Evolutionary conservation across 2,797 vertebrate genomes (phyloP), one percentile per base, ranked within the genome.

Genomic region (Sardinella longiceps): DNA sequence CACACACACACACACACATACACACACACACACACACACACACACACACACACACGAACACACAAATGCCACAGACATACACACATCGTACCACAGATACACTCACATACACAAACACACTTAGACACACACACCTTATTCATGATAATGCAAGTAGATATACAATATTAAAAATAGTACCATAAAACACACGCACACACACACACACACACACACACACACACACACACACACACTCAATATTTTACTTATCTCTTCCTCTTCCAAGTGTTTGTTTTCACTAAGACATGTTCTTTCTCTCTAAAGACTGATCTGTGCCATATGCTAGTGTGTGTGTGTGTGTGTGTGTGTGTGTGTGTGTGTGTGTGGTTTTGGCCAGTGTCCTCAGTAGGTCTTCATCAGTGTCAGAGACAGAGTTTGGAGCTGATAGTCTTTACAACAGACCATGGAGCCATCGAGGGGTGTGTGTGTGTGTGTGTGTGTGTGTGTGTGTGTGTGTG

Each of bases 391-490:
- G 43, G 43, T 43, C 43, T 43, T 43, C 7, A 43, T 43, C 43
- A 43, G 43, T 43, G 43, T 43, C 43, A 43, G 7, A 43, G 43
- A 43, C 43, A 43, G 43, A 4, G 43, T 7, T 43, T 7, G 7
- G 43, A 43, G 43, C 43, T 43, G 43, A 43, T 43, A 7, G 43
- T 7, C 43, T 43, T 43, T 43, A 43, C 6, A 43, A 2, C 39
- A 43, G 39, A 43, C 39, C 39, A 43, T 43, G 39, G 39, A n/a
- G 90, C 88, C 89, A 92, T 93, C 92, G 91, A 20, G 3, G 25
- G 30, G 12, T 70, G 66, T 70, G 66, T 20, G 30, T 37, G 66
- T 37, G 30, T 37, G 66, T 70, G 66, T 70, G 66, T 37, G 63
- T 37, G 14, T 70, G n/a, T 37, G 63, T 70, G 12, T 5, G 30